Base-by-base conservation (phyloP, 2,113 vertebrate species). In the Parotia lawesii region DNA sequence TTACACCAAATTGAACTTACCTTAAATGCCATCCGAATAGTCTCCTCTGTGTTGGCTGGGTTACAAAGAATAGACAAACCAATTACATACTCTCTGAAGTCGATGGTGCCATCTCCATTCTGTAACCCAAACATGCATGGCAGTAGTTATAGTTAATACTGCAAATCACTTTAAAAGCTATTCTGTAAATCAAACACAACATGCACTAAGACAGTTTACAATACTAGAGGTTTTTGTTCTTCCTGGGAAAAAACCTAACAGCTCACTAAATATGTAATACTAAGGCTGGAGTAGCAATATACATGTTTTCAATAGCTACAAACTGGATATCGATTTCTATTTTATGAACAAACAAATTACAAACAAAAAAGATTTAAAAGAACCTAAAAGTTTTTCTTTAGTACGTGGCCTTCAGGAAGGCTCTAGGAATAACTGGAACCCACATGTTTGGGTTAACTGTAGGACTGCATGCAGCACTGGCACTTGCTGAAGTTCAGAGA, bases 51-150 rank as follows among this genome's bases (percentile, higher is more conserved):
- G 97, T 99, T 99, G 33, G 99, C 99, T 51, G 99, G 99, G 89
- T 98, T 98, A 96, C 99, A 99, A 48, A 99, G 92, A 88, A 99
- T 98, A 45, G 98, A 98, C 96, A 99, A 98, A 33, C 99, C 99
- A 47, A 99, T 99, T 10, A 99, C 99, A 40, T 99, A 99, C 95
- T 99, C 99, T 96, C 99, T 98, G 97, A 99, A 99, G 97, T 99
- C 99, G 5, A 99, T 99, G 87, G 98, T 99, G 94, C 99, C 99
- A 48, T 99, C 99, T 19, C 98, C 97, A 51, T 99, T 97, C 99
- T 99, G 96, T 24, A 93, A 66, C 48, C 78, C 90, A 95, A 94
- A 85, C 24, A 94, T 3, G 8, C 73, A 82, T 2, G 25, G 79
- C 54, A 69, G 60, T 70, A 76, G 95, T 93, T 76, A 70, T 2